Evolutionary conservation across 2,113 vertebrate genomes (phyloP), one percentile per base, ranked within the genome.

Genomic region (Setophaga coronata): DNA sequence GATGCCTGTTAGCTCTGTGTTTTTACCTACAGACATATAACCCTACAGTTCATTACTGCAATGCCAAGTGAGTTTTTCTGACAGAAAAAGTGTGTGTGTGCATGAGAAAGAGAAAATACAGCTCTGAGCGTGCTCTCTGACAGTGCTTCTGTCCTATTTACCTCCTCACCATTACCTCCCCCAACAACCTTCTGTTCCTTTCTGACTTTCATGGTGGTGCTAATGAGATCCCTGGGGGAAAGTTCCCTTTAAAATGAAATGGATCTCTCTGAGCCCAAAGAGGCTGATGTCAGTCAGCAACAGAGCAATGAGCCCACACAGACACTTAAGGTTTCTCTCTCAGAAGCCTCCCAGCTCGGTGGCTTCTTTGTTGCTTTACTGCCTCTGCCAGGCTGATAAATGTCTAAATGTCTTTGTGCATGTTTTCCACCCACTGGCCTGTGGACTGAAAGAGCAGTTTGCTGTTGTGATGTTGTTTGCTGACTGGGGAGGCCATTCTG

Each of bases 191-290:
- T 77, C 56, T 21, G 70, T 67, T 87, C 70, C 40, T 82, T 58
- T 70, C 34, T 85, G 73, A 48, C 65, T 92, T 93, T 85, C 25
- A 17, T 72, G 45, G 25, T 82, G 23, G 21, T 77, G 38, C 80
- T 91, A 86, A 92, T 77, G 72, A 94, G 87, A 87, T 92, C 87
- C 69, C 58, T 57, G 61, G 88, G 40, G 74, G 23, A 72, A 62
- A 43, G 80, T 82, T 82, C 21, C 12, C 34, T 76, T 86, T 80
- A 53, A 87, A 77, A 42, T 42, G 42, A 61, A 87, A 20, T 5
- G 7, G 53, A 64, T 73, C 50, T 86, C 29, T 78, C 28, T 56
- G 43, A 89, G 54, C 28, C 31, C 45, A 16, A 23, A 65, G 54
- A 87, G 28, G 33, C 51, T 81, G 45, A n/a, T 82, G 47, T 74